A percentile compares a stretch with the other conserved stretches of the same genome.
phyloP scores from a whole-genome alignment of 2,888 invertebrate species.

The Entomobrya proxima region DNA sequence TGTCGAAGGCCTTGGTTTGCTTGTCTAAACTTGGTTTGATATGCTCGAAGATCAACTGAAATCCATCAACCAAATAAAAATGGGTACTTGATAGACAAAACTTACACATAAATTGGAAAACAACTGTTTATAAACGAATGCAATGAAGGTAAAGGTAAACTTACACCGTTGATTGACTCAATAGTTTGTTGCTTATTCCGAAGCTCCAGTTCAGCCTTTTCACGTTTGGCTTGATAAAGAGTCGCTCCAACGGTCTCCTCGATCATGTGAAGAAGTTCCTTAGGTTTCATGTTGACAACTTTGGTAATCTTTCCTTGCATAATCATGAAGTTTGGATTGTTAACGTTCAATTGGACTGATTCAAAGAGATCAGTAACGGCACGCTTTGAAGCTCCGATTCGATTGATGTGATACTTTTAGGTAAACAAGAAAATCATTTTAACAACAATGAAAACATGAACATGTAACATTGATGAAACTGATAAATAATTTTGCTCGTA shows the following conservation, averaged over 20 bases:
- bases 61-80: background rate
- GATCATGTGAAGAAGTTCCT: constrained; percentile 97
- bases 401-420: constrained; percentile 74
- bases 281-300: constrained; percentile 98
- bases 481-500: too few relatives aligned
- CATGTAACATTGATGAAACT: constrained; percentile 1
- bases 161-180: constrained; percentile 87
- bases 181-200: constrained; percentile 95
- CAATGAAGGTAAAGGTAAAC: constrained; percentile 73
- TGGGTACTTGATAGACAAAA: too few relatives aligned
- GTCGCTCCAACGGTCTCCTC: constrained; percentile 99
- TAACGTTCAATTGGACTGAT: constrained; percentile 97
- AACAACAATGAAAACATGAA: background rate
- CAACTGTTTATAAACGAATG: background rate
- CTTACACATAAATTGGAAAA: too few relatives aligned
- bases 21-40: constrained; percentile 93
- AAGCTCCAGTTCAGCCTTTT: constrained; percentile 89
- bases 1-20: constrained; percentile 74
- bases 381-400: constrained; percentile 82
- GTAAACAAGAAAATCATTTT: constrained; percentile 21
- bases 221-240: constrained; percentile 96
- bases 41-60: constrained; percentile 83
- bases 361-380: constrained; percentile 96
- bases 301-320: constrained; percentile 99
- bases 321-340: constrained; percentile 99